Percentiles rank a stretch among this genome's conserved stretches.
Conservation (phyloP, 1,140 invertebrate genomes). For the Drosophila bipectinata region DNA sequence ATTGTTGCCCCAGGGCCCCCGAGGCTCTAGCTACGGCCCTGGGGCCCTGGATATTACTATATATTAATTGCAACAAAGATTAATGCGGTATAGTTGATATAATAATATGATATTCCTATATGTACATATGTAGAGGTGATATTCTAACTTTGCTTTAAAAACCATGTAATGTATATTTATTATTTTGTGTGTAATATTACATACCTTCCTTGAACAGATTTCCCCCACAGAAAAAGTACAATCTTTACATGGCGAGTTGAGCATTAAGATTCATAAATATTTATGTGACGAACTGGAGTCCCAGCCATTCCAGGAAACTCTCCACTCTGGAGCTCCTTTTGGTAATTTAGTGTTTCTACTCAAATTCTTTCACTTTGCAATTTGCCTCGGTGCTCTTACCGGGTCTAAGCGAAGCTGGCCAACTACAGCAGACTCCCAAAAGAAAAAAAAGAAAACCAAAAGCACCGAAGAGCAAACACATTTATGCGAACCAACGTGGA, state of each 20-base stretch:
- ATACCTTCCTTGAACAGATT: background rate
- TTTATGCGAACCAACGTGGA: conserved; percentile 75
- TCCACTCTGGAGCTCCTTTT: conserved; percentile 27
- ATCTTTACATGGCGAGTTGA: conserved; percentile 16
- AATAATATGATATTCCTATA: too few relatives aligned
- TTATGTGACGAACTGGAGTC: conserved; percentile 55
- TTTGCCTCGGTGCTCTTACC: conserved; percentile 76
- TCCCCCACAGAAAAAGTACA: background rate
- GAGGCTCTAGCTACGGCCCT: too few relatives aligned
- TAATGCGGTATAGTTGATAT: too few relatives aligned
- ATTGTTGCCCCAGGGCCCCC: too few relatives aligned
- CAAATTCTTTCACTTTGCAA: conserved; percentile 75
- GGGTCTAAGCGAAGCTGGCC: conserved; percentile 33
- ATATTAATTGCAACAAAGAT: too few relatives aligned
- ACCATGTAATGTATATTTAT: background rate
- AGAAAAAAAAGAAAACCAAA: background rate
- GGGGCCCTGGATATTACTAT: too few relatives aligned
- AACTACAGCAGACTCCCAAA: conserved; percentile 2
- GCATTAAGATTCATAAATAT: conserved; percentile 68
- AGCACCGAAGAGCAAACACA: conserved; percentile 42
- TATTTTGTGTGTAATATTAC: background rate
- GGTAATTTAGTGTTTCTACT: conserved; percentile 70
- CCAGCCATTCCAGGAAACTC: conserved; percentile 40
- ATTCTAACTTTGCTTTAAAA: too few relatives aligned
- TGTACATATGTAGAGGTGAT: too few relatives aligned